phyloP scores from a whole-genome alignment of 2,888 invertebrate genomes.

The Limnephilus marmoratus region DNA sequence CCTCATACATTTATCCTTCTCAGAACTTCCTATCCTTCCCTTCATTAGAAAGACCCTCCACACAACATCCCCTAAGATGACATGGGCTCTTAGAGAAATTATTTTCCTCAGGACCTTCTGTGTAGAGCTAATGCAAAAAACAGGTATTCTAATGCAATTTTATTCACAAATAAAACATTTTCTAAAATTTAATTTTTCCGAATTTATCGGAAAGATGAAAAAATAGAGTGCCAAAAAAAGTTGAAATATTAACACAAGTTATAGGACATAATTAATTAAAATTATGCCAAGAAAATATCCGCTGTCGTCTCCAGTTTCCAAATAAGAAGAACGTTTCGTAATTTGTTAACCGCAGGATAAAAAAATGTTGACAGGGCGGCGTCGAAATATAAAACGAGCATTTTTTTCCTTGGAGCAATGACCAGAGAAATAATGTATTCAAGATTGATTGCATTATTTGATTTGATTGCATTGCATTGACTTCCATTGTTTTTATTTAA shows the following conservation, averaged over 20 bases:
- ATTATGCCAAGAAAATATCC: slow-evolving; percentile 5
- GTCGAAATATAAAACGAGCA: neutral
- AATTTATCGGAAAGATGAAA: too few species aligned
- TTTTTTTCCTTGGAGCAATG: neutral
- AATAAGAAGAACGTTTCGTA: neutral
- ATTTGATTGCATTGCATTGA: neutral
- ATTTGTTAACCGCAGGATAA: neutral
- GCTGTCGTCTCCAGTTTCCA: neutral
- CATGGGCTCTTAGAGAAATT: too few species aligned
- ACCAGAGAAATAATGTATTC: neutral
- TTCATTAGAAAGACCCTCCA: too few species aligned
- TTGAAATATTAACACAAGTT: neutral
- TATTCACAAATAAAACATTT: neutral
- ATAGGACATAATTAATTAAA: slow-evolving; percentile 7
- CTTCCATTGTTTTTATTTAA: neutral
- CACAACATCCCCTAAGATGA: too few species aligned
- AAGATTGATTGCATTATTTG: neutral
- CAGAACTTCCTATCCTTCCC: too few species aligned
- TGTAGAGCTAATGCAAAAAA: too few species aligned
- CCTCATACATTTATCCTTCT: too few species aligned
- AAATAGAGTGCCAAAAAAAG: neutral
- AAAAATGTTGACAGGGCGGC: neutral
- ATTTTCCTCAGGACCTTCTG: too few species aligned
- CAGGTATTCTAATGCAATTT: neutral
- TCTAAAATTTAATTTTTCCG: neutral